These are phyloP conservation scores for Lepilemur ruficaudatus DNA, from an alignment of 2,797 vertebrate species.

Conservation along the genomic window DNA sequence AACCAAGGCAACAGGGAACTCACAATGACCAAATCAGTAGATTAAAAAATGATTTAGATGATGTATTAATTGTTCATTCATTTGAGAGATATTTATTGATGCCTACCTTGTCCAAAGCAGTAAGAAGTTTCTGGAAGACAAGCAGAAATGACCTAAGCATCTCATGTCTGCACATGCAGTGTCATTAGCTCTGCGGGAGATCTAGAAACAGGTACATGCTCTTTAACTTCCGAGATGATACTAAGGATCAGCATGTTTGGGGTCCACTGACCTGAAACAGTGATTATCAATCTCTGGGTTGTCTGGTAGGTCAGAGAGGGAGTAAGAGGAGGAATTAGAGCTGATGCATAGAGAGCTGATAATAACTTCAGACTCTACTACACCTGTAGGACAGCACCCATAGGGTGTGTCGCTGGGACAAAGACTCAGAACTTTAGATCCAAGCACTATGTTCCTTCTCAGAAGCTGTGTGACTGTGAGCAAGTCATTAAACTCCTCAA, in stretches of 20 bases:
- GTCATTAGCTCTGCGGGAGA: neutral
- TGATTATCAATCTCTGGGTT: neutral
- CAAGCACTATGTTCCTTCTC: neutral
- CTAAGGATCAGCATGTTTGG: neutral
- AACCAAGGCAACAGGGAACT: neutral
- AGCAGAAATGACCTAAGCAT: neutral
- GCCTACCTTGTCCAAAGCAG: neutral
- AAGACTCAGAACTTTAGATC: neutral
- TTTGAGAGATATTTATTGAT: neutral
- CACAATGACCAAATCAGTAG: neutral
- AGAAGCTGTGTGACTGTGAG: neutral
- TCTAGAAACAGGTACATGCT: neutral
- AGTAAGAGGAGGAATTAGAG: neutral
- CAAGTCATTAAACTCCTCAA: neutral
- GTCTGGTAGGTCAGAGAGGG: neutral
- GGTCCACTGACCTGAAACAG: neutral
- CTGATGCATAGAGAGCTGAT: neutral
- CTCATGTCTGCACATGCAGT: neutral
- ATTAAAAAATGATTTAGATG: neutral
- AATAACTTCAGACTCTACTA: neutral
- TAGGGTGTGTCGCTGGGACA: neutral
- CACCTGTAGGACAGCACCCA: neutral
- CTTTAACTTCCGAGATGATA: neutral
- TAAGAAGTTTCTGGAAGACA: neutral
- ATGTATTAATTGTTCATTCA: neutral